Evolutionary conservation across 2,113 vertebrate species (phyloP), one percentile per base, ranked within the genome.

Genomic region (Callipepla squamata): DNA sequence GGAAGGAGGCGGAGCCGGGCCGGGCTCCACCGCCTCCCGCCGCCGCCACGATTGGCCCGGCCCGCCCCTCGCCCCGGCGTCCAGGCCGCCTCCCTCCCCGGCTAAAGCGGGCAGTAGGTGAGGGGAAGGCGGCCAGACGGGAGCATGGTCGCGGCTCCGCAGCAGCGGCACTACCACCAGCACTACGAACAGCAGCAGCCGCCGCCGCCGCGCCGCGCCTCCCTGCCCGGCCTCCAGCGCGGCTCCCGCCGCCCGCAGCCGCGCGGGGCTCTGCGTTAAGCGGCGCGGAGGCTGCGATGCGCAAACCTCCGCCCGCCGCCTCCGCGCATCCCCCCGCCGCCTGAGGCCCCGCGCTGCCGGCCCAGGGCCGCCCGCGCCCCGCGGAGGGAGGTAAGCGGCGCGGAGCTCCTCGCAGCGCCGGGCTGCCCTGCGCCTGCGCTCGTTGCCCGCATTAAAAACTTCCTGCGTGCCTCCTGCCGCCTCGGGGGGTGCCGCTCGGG

Each of bases 111-210:
- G 67, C 92, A 95, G 96, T 90, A 55, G 90, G 76, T 67, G 94
- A 96, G 88, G 89, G 95, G 97, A 96, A 90, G 95, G 94, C 95
- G 97, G 97, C 96, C 97, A 97, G 97, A 96, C 96, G 97, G 96
- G 97, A 98, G 97, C 97, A 97, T 98, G 97, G 96, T 97, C 61
- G 89, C 85, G 90, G 94, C 95, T 93, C 92, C 80, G 50, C 50
- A 53, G 50, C 50, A 53, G 25, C 50, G 26, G 94, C 96, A 89
- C 79, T 96, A 96, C 92, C 83, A 67, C 92, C 83, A 67, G 88
- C 84, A 63, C 80, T 87, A 57, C 86, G 36, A 36, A 36, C 82
- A 68, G 85, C 80, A 73, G 85, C 93, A 86, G 50, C 89, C 70
- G 91, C 90, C 66, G 68, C 95, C 85, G 70, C 83, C 74, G 87